Conservation (phyloP, 2,888 invertebrate genomes). For the Dolomedes plantarius region DNA sequence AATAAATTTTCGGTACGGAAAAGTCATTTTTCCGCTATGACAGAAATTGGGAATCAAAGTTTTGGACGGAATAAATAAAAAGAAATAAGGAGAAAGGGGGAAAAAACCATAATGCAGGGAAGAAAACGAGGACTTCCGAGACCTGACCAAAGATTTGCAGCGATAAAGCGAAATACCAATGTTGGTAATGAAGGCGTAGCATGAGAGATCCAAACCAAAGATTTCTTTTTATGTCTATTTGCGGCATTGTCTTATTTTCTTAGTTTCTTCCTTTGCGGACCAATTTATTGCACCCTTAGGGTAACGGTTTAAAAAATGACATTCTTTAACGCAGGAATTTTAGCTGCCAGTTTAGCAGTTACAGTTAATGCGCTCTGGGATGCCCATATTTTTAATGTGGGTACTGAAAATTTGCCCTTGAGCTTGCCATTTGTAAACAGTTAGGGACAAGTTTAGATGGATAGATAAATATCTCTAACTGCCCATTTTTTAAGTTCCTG, state of each 20-base stretch:
- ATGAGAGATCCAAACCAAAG: constrained; percentile 26
- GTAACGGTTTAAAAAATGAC: constrained; percentile 50
- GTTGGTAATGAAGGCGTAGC: constrained; percentile 48
- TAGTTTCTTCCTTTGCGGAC: constrained; percentile 14
- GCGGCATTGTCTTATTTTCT: constrained; percentile 42
- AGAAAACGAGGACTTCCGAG: constrained; percentile 36
- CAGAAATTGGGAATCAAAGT: constrained; percentile 52
- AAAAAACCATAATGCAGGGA: constrained; percentile 11
- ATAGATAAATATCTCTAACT: neutral
- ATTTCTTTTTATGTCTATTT: constrained; percentile 23
- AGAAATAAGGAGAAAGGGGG: neutral
- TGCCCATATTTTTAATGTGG: constrained; percentile 39
- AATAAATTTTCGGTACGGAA: constrained; percentile 1
- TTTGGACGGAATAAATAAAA: constrained; percentile 30
- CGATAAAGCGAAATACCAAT: constrained; percentile 44
- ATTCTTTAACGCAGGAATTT: constrained; percentile 35
- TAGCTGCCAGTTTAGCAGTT: constrained; percentile 5
- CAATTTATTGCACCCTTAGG: constrained; percentile 61
- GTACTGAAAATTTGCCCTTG: constrained; percentile 35
- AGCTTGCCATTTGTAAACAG: constrained; percentile 41
- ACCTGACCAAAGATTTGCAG: constrained; percentile 37
- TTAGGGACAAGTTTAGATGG: neutral
- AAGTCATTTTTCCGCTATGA: constrained; percentile 33
- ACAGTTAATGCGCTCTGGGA: constrained; percentile 19
- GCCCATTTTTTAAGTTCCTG: no score